Evolutionary conservation across 1,140 invertebrate genomes (phyloP).

Genomic region (Drosophila aff.): DNA sequence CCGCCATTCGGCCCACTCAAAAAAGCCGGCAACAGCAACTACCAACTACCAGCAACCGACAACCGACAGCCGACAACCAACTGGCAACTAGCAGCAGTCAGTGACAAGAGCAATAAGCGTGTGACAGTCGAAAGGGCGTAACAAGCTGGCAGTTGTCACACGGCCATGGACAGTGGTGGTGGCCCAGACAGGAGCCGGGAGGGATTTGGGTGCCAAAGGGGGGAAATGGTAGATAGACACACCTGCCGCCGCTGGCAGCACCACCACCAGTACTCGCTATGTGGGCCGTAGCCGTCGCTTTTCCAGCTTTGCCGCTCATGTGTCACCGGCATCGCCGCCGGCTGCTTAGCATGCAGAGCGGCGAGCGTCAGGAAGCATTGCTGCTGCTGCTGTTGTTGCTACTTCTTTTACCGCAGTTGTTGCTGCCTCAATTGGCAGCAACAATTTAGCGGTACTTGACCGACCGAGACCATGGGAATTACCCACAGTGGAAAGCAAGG

Average conservation of each 20-base stretch:
- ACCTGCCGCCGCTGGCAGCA: constrained; percentile 56
- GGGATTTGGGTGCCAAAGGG: not conserved
- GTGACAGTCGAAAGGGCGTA: constrained; percentile 74
- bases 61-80: not conserved
- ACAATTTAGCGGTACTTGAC: constrained; percentile 79
- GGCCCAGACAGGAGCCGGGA: constrained; percentile 8
- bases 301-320: constrained; percentile 52
- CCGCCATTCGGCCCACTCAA: constrained; percentile 35
- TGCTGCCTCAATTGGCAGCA: constrained; percentile 52
- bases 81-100: constrained; percentile 28
- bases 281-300: constrained; percentile 54
- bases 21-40: constrained; percentile 15
- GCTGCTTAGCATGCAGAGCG: constrained; percentile 78
- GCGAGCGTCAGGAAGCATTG: constrained; percentile 64
- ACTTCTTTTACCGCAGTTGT: constrained; percentile 15
- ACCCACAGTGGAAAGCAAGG: constrained; percentile 44
- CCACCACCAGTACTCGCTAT: constrained; percentile 28
- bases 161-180: constrained; percentile 22
- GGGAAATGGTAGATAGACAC: constrained; percentile 24
- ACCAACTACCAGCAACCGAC: constrained; percentile 3
- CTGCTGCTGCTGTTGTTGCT: constrained; percentile 16
- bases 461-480: constrained; percentile 73
- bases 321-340: constrained; percentile 64
- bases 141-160: constrained; percentile 75
- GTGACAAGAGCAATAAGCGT: constrained; percentile 68